Evolutionary conservation across 2,113 vertebrate species (phyloP).

Genomic region (Xiphias gladius): DNA sequence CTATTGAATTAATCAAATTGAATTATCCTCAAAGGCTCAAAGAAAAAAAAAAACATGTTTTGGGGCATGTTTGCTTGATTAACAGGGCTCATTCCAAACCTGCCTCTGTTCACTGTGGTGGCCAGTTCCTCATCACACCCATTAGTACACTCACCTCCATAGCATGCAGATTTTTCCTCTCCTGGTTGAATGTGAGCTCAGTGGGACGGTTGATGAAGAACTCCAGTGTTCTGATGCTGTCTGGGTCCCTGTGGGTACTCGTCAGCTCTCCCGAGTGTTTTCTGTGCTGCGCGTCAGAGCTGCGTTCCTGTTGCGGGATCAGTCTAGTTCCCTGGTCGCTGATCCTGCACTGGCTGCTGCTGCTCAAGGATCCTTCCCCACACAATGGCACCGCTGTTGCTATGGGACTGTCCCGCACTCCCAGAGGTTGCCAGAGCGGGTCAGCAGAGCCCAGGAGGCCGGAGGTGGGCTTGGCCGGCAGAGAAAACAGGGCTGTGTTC

Average conservation of each 20-base stretch:
- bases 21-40: too few relatives aligned
- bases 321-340: slow-evolving; percentile 11
- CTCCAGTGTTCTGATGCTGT: slow-evolving; percentile 72
- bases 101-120: background rate
- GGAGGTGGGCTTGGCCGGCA: slow-evolving; percentile 19
- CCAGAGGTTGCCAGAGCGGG: slow-evolving; percentile 73
- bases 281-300: slow-evolving; percentile 83
- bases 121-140: background rate
- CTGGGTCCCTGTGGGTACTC: slow-evolving; percentile 48
- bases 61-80: too few relatives aligned
- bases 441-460: slow-evolving; percentile 45
- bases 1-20: too few relatives aligned
- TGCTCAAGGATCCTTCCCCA: slow-evolving; percentile 68
- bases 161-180: slow-evolving; percentile 86
- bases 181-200: slow-evolving; percentile 60
- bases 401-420: slow-evolving; percentile 64
- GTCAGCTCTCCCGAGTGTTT: slow-evolving; percentile 78
- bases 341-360: slow-evolving; percentile 65
- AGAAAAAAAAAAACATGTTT: too few relatives aligned
- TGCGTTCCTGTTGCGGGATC: slow-evolving; percentile 79
- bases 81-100: too few relatives aligned
- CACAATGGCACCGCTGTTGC: slow-evolving; percentile 70
- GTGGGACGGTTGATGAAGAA: slow-evolving; percentile 54
- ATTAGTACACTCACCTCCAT: slow-evolving; percentile 80
- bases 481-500: slow-evolving; percentile 43